Conservation (phyloP, 1,140 invertebrate species). For the Ylistrum balloti region DNA sequence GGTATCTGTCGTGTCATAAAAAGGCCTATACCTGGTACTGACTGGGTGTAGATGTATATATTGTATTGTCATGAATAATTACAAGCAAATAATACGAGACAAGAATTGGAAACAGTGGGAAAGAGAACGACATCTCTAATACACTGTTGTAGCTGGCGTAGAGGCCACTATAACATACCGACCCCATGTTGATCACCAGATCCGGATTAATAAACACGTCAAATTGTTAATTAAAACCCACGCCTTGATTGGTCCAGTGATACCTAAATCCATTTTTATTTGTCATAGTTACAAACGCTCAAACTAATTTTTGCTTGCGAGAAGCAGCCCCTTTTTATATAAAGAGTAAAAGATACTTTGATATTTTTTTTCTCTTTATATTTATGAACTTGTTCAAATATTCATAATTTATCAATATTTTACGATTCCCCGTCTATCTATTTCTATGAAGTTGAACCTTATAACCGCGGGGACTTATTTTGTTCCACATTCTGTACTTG, state of each 20-base stretch:
- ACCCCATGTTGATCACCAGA: not conserved
- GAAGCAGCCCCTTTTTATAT: too few species aligned
- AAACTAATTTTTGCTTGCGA: too few species aligned
- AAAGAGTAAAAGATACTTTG: too few species aligned
- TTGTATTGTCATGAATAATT: slow-evolving; percentile 28
- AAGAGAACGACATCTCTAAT: not conserved
- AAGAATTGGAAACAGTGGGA: not conserved
- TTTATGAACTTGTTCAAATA: too few species aligned
- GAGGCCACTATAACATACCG: not conserved
- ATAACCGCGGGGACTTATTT: too few species aligned
- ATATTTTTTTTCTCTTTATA: too few species aligned
- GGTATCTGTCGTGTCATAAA: not conserved
- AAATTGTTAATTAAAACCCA: not conserved
- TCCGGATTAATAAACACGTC: not conserved
- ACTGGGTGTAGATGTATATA: not conserved
- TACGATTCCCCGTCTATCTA: too few species aligned
- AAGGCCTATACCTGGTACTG: not conserved
- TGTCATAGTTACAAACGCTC: not conserved
- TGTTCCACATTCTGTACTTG: too few species aligned
- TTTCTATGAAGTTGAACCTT: too few species aligned
- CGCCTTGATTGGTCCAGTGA: not conserved
- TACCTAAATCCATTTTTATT: not conserved
- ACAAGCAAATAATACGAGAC: not conserved
- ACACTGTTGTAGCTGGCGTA: not conserved
- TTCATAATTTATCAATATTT: too few species aligned